Evolutionary conservation across 1,140 invertebrate species (phyloP).

Genomic region (Mactra quadrangularis): DNA sequence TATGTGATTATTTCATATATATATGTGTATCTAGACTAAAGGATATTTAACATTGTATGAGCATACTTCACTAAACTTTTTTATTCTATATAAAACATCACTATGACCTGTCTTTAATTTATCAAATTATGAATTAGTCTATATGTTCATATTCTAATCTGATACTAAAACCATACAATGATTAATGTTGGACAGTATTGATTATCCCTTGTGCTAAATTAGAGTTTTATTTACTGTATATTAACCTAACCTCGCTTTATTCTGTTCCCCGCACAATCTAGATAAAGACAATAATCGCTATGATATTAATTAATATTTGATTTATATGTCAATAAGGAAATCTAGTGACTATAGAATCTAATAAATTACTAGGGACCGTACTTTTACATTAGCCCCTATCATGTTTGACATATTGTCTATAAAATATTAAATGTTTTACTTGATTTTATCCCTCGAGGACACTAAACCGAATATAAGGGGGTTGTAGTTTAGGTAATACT

Average conservation of each 20-base stretch:
- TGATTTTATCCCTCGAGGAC: too few relatives aligned
- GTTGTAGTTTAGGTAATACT: too few relatives aligned
- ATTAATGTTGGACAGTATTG: constrained; percentile 36
- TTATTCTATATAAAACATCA: too few relatives aligned
- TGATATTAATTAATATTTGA: constrained; percentile 63
- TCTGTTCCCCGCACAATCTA: constrained; percentile 1
- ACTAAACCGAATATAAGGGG: too few relatives aligned
- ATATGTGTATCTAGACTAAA: too few relatives aligned
- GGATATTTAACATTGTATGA: too few relatives aligned
- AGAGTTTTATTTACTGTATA: constrained; percentile 61
- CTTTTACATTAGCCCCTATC: too few relatives aligned
- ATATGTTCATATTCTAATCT: constrained; percentile 45
- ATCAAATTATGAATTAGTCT: constrained; percentile 51
- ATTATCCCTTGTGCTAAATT: constrained; percentile 48
- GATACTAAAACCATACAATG: constrained; percentile 22
- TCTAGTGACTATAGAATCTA: constrained; percentile 10
- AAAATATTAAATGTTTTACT: too few relatives aligned
- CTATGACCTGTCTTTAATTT: constrained; percentile 31
- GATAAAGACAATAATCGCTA: constrained; percentile 48
- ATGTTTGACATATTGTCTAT: too few relatives aligned
- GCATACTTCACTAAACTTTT: too few relatives aligned
- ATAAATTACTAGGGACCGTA: not conserved
- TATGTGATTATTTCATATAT: too few relatives aligned
- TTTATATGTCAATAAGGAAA: constrained; percentile 60
- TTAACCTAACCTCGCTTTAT: constrained; percentile 22